Base-by-base conservation (phyloP, 2,888 invertebrate genomes). In the Adineta ricciae region DNA sequence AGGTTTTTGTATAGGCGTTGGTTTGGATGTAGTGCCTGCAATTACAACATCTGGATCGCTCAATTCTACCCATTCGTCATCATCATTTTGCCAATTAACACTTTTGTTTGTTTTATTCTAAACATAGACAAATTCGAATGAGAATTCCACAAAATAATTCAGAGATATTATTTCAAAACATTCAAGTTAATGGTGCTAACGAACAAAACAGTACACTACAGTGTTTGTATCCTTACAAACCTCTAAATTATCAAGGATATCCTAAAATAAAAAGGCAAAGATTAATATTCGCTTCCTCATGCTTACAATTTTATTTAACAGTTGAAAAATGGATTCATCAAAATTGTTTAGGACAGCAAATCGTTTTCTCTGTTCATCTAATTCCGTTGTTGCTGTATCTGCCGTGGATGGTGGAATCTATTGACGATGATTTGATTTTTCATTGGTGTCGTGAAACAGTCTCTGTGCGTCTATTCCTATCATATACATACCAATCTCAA, bases 81-180 rank as follows among this genome's bases (percentile, higher is more conserved):
- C 78, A 78, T 78, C 78, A 41, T 78, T 78, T 78, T 78, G 78
- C 78, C 78, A 78, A 41, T 78, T 78, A 8, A 78, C n/a, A 41
- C 24, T 78, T 78, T 78, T 78, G n/a, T 78, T 78, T 41, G 41
- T 38, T 41, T 78, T 78, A 41, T 78, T 78, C 78, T 78, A 41
- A 41, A 38, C 2, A 64, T 14, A 38, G 2, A 16, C 24, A 8
- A 41, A 78, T 16, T 36, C 8, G 41, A 19, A 41, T 19, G 36
- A 72, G 7, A 1, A 36, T 32, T n/a, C n/a, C n/a, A n/a, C n/a
- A n/a, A n/a, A n/a, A n/a, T n/a, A n/a, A n/a, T n/a, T n/a, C n/a
- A n/a, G n/a, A n/a, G 41, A 19, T 21, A 32, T 32, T 32, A 24
- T 5, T 7, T 38, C 2, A 38, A 73, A 7, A 24, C 38, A 73